Evolutionary conservation across 1,140 invertebrate genomes (phyloP).

Genomic region (Tetramorium parvispinum): DNA sequence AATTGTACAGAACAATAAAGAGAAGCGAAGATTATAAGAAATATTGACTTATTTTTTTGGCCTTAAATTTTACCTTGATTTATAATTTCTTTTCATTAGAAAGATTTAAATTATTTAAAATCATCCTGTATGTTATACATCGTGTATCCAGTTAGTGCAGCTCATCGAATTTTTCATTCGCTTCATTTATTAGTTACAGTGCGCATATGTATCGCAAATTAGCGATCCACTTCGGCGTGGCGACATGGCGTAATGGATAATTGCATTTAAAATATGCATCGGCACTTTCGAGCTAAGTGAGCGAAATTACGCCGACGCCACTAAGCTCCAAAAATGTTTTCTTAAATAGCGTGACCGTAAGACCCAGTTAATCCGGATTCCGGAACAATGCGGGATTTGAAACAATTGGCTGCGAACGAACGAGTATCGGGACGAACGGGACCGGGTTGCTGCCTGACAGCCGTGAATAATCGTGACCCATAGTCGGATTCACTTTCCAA

Average conservation of each 20-base stretch:
- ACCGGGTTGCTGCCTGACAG: slow-evolving; percentile 56
- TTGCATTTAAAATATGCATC: slow-evolving; percentile 49
- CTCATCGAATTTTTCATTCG: slow-evolving; percentile 10
- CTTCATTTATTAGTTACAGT: slow-evolving; percentile 7
- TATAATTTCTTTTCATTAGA: neutral
- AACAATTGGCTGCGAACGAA: slow-evolving; percentile 64
- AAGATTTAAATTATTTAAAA: slow-evolving; percentile 4
- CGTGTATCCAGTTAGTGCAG: neutral
- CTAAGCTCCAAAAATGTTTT: slow-evolving; percentile 53
- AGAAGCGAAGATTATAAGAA: neutral
- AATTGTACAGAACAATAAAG: neutral
- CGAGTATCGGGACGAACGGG: slow-evolving; percentile 68
- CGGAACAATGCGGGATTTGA: slow-evolving; percentile 57
- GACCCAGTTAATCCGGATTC: slow-evolving; percentile 50
- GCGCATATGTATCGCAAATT: slow-evolving; percentile 19
- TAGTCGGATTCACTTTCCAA: slow-evolving; percentile 74
- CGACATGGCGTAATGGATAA: slow-evolving; percentile 18
- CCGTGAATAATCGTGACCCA: slow-evolving; percentile 67
- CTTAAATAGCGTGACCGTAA: slow-evolving; percentile 63
- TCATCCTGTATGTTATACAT: neutral
- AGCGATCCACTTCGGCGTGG: neutral
- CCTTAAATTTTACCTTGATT: neutral
- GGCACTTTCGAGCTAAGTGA: neutral
- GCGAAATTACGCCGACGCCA: slow-evolving; percentile 2
- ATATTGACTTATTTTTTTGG: neutral